These are phyloP conservation scores for Sesia bembeciformis DNA, from an alignment of 2,888 invertebrate genomes.

Conservation along the genomic window DNA sequence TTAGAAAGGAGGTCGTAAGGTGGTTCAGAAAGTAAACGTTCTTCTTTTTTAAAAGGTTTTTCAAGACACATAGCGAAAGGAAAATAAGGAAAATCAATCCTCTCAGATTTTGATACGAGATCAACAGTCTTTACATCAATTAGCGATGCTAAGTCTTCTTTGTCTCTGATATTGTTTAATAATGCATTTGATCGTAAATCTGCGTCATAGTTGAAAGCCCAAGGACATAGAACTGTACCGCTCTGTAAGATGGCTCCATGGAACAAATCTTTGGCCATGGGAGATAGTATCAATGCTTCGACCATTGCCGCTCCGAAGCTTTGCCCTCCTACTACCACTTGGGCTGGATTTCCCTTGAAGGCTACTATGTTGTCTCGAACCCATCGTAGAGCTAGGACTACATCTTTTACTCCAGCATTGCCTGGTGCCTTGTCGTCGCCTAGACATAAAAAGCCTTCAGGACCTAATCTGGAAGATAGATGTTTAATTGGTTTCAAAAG, in stretches of 20 bases:
- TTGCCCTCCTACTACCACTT: slow-evolving; percentile 49
- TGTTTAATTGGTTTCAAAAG: no score
- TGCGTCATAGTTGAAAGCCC: slow-evolving; percentile 56
- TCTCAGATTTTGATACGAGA: slow-evolving; percentile 27
- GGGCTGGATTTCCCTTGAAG: slow-evolving; percentile 51
- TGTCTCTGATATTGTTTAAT: slow-evolving; percentile 15
- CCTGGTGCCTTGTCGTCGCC: slow-evolving; percentile 47
- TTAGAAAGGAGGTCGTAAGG: slow-evolving; percentile 35
- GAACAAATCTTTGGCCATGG: slow-evolving; percentile 36
- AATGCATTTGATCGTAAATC: slow-evolving; percentile 31
- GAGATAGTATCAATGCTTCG: slow-evolving; percentile 40
- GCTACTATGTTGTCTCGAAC: slow-evolving; percentile 57
- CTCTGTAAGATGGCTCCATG: slow-evolving; percentile 58
- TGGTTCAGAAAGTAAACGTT: slow-evolving; percentile 35
- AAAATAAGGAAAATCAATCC: slow-evolving; percentile 38
- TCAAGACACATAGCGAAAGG: slow-evolving; percentile 55
- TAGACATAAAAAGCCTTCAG: slow-evolving; percentile 49
- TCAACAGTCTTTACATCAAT: slow-evolving; percentile 23
- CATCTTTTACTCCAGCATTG: slow-evolving; percentile 55
- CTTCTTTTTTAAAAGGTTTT: slow-evolving; percentile 37
- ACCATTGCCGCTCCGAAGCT: slow-evolving; percentile 55
- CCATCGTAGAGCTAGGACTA: slow-evolving; percentile 51
- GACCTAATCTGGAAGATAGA: slow-evolving; percentile 34
- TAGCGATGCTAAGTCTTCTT: slow-evolving; percentile 18
- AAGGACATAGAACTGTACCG: slow-evolving; percentile 50